phyloP scores from a whole-genome alignment of 2,113 vertebrate species.

The Oryzias melastigma region DNA sequence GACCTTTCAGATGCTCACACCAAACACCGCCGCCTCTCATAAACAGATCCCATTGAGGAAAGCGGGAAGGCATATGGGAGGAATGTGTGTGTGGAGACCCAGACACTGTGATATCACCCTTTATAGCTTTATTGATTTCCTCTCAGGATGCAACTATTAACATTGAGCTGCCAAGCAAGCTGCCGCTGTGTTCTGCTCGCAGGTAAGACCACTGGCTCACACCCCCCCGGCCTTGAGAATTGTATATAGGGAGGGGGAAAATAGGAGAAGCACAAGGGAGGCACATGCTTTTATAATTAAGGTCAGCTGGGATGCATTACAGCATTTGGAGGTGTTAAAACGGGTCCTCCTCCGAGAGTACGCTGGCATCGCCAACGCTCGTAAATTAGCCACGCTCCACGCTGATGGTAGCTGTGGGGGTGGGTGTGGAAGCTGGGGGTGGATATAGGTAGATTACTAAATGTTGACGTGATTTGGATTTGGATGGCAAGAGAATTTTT shows the following conservation, averaged over 20 bases:
- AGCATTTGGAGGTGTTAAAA: conserved; percentile 84
- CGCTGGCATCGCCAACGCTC: conserved; percentile 76
- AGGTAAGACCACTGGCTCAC: conserved; percentile 71
- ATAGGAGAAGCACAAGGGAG: conserved; percentile 47
- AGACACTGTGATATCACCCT: conserved; percentile 80
- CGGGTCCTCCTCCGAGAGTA: conserved; percentile 77
- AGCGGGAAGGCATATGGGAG: conserved; percentile 15
- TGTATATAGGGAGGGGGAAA: conserved; percentile 22
- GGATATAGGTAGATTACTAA: conserved; percentile 37
- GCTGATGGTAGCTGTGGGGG: conserved; percentile 56
- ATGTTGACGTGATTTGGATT: conserved; percentile 38
- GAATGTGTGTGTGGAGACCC: conserved; percentile 46
- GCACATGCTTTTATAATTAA: conserved; percentile 83
- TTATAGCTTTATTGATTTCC: conserved; percentile 83
- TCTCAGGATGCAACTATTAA: conserved; percentile 81
- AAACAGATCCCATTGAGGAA: conserved; percentile 57
- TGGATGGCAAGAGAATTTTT: conserved; percentile 50
- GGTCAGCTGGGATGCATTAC: conserved; percentile 84
- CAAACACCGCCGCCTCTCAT: conserved; percentile 52
- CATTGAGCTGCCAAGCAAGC: conserved; percentile 68
- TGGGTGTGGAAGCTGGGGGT: conserved; percentile 1
- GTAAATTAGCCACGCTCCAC: conserved; percentile 78
- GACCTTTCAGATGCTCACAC: conserved; percentile 59
- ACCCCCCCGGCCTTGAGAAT: conserved; percentile 57
- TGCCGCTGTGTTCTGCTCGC: conserved; percentile 69